Evolutionary conservation across 2,113 vertebrate species (phyloP), one percentile per base, ranked within the genome.

Genomic region (Pagrus major): DNA sequence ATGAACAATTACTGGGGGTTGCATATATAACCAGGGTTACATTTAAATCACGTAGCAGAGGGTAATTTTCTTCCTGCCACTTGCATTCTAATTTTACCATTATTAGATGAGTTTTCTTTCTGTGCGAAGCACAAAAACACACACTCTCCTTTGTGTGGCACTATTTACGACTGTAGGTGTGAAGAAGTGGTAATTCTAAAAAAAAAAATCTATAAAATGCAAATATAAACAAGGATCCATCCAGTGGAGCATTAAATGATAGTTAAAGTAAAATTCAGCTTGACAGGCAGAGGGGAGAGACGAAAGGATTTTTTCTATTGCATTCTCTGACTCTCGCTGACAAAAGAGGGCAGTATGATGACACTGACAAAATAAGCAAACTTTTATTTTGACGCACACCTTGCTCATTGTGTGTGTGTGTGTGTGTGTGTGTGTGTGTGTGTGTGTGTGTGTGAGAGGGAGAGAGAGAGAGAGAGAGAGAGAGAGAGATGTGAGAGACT

Each of bases 301-400:
- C 35, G 2, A 31, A 52, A 77, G 52, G 37, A 78, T 12, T 72
- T 44, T 16, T 37, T 52, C 58, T 65, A 12, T 75, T 58, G 72
- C 68, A 66, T 80, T 90, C 65, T 80, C 63, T 90, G 83, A 90
- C 77, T 84, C 79, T 73, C 85, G 69, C 93, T 92, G 91, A 94
- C 93, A 95, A 95, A 94, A 95, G 94, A 95, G 92, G 95, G 95
- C 94, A 95, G 94, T 94, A 89, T 95, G 92, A 95, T 94, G 88
- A 94, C 94, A 93, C 89, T 93, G 89, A 92, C 92, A 86, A 83
- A 92, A 88, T 94, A 92, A 93, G 94, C 84, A 91, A 93, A 93
- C 89, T 93, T 93, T 91, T 78, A 83, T 69, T 85, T 77, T 64
- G 66, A 76, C 81, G 76, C 70, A 65, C 72, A 21, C 16, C 25